Evolutionary conservation across 2,888 invertebrate genomes (phyloP).

Genomic region (Drosophila atripex): DNA sequence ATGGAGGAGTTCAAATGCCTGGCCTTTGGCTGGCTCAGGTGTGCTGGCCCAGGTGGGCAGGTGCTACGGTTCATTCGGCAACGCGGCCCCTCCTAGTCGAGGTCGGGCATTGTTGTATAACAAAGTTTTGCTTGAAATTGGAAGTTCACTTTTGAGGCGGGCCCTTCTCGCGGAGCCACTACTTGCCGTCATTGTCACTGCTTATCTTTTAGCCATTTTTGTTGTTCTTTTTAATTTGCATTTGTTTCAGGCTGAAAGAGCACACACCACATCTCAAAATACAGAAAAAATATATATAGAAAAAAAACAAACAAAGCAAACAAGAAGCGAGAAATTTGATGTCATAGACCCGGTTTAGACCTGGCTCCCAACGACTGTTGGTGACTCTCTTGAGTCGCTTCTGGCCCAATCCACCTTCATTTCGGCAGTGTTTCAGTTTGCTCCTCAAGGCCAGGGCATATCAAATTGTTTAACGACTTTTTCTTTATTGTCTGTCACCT

Average conservation of each 20-base stretch:
- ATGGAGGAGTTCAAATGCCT: conserved; percentile 1
- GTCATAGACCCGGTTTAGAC: conserved; percentile 48
- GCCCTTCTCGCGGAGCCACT: conserved; percentile 8
- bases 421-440: conserved; percentile 20
- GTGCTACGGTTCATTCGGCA: conserved; percentile 27
- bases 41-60: conserved; percentile 23
- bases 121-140: conserved; percentile 45
- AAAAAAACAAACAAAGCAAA: conserved; percentile 4
- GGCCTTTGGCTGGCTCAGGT: conserved; percentile 12
- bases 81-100: neutral
- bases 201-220: conserved; percentile 45
- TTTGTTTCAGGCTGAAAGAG: conserved; percentile 49
- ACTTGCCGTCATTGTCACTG: conserved; percentile 31
- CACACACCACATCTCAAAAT: conserved; percentile 4
- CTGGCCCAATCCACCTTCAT: conserved; percentile 16
- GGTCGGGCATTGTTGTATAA: conserved; percentile 40
- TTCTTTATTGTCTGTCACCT: conserved; percentile 67
- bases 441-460: conserved; percentile 70
- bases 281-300: neutral
- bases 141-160: conserved; percentile 34
- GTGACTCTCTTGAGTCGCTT: neutral
- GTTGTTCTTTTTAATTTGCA: conserved; percentile 61
- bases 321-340: conserved; percentile 20
- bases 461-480: conserved; percentile 72
- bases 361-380: conserved; percentile 11